Percentiles rank a stretch among this genome's conserved stretches.
Conservation (phyloP, 2,113 vertebrate species). For the Thermophis baileyi region DNA sequence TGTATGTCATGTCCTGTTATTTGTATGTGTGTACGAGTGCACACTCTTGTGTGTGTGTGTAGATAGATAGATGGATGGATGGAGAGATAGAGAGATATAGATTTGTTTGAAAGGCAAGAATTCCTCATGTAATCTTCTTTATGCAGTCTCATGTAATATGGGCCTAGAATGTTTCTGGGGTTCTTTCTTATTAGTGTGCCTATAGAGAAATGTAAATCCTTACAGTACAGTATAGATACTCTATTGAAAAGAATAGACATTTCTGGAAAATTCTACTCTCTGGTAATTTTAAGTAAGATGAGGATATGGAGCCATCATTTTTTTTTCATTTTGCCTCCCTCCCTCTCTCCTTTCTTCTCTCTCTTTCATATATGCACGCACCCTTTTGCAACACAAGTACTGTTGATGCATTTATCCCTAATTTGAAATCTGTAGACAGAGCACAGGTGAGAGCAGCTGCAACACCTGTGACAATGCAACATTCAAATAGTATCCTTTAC, state of each 20-base stretch:
- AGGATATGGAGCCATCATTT: neutral
- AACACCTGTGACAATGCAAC: neutral
- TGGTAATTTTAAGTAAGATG: neutral
- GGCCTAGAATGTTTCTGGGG: neutral
- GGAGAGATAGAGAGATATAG: neutral
- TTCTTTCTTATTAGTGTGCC: neutral
- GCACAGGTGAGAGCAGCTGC: neutral
- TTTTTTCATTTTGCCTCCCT: neutral
- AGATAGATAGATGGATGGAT: neutral
- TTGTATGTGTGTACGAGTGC: neutral
- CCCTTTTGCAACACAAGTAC: neutral
- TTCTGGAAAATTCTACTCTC: neutral
- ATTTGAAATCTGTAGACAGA: neutral
- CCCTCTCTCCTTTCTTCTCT: neutral
- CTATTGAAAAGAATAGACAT: neutral
- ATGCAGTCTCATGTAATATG: neutral
- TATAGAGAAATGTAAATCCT: neutral
- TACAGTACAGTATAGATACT: neutral
- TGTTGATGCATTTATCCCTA: neutral
- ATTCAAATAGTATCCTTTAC: neutral
- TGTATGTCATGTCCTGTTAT: neutral
- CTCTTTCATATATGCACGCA: neutral
- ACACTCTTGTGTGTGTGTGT: neutral
- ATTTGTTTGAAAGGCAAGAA: neutral
- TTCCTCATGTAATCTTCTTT: neutral